These are phyloP conservation scores for Diglossa brunneiventris DNA, from an alignment of 2,113 vertebrate genomes.

Conservation along the genomic window DNA sequence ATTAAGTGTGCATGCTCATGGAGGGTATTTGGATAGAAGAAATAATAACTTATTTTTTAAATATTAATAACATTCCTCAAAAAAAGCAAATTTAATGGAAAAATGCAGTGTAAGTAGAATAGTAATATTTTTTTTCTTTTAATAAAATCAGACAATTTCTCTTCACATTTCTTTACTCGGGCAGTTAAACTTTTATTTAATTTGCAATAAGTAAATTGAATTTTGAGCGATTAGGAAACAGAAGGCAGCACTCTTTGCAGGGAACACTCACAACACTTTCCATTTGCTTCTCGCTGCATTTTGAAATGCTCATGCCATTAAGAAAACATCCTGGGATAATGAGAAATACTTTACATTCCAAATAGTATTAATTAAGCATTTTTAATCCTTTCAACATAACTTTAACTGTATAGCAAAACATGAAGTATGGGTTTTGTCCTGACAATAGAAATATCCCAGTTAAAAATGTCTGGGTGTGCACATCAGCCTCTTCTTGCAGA, in stretches of 20 bases:
- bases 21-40: not conserved
- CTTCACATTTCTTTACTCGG: accelerated
- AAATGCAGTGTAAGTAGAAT: accelerated
- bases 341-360: not conserved
- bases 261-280: not conserved
- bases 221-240: not conserved
- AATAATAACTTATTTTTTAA: not conserved
- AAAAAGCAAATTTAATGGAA: not conserved
- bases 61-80: not conserved
- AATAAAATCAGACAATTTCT: not conserved
- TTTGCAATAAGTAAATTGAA: not conserved
- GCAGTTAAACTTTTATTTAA: not conserved
- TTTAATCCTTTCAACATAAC: not conserved
- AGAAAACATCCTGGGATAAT: not conserved
- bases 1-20: not conserved
- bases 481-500: not conserved
- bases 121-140: not conserved
- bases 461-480: not conserved
- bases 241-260: not conserved
- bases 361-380: not conserved
- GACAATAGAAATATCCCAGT: not conserved
- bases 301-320: not conserved
- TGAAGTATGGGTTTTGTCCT: accelerated
- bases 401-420: not conserved
- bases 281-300: not conserved